Conservation (phyloP, 2,113 vertebrate species). For the Piaya cayana region DNA sequence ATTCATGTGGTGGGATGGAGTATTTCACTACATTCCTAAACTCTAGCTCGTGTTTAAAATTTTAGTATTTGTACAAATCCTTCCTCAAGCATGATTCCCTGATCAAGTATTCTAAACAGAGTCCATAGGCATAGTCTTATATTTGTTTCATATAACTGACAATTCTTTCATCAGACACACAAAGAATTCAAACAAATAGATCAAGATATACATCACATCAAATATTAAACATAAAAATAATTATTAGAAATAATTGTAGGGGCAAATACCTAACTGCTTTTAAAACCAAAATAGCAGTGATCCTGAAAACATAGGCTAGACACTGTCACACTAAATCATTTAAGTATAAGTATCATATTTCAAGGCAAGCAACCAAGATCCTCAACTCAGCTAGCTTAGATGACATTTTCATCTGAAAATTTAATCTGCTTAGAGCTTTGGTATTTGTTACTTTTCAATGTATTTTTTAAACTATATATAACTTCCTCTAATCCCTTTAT, state of each 20-base stretch:
- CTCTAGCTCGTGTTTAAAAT: neutral
- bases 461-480: neutral
- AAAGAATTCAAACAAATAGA: neutral
- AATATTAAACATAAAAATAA: neutral
- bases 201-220: neutral
- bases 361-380: constrained; percentile 51
- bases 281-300: constrained; percentile 4
- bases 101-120: neutral
- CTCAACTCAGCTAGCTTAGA: constrained; percentile 14
- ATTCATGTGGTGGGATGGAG: neutral
- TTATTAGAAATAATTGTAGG: neutral
- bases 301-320: constrained; percentile 28
- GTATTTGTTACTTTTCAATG: neutral
- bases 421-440: constrained; percentile 23
- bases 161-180: neutral
- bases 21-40: neutral
- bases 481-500: neutral
- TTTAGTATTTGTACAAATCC: neutral
- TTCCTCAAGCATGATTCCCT: neutral
- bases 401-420: constrained; percentile 58
- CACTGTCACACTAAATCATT: constrained; percentile 38
- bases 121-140: neutral
- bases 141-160: neutral
- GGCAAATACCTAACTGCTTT: neutral
- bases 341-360: constrained; percentile 50